These are phyloP conservation scores for Delphinus delphis DNA, from an alignment of 2,113 vertebrate genomes.

Conservation along the genomic window DNA sequence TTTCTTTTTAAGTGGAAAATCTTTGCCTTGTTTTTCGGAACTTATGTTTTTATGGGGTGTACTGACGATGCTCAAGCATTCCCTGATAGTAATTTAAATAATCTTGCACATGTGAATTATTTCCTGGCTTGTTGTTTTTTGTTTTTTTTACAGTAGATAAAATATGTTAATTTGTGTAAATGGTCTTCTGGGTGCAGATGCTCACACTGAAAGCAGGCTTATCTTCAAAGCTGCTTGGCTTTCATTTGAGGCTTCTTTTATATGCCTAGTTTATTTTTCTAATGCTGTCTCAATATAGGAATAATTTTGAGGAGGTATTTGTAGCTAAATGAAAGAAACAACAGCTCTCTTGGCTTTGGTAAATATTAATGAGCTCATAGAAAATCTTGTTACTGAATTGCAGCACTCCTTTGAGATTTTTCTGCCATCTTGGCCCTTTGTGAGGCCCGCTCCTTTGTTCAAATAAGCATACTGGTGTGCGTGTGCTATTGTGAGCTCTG, in stretches of 20 bases:
- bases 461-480: conserved; percentile 76
- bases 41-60: conserved; percentile 64
- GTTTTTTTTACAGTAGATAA: conserved; percentile 84
- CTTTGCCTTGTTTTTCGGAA: conserved; percentile 74
- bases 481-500: conserved; percentile 74
- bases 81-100: conserved; percentile 81
- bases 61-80: conserved; percentile 74
- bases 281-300: conserved; percentile 83
- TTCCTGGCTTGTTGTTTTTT: conserved; percentile 50
- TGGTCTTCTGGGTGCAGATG: conserved; percentile 83
- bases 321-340: conserved; percentile 76
- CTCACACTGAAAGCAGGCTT: conserved; percentile 79
- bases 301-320: conserved; percentile 79
- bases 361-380: conserved; percentile 82
- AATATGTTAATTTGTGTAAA: conserved; percentile 89
- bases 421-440: conserved; percentile 72
- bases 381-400: conserved; percentile 80
- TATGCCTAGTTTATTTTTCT: conserved; percentile 82
- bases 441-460: conserved; percentile 75
- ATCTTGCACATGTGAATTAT: conserved; percentile 80
- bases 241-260: conserved; percentile 82
- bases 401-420: conserved; percentile 71
- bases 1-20: conserved; percentile 65
- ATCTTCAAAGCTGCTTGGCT: conserved; percentile 84
- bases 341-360: conserved; percentile 72